A percentile compares a stretch with the other conserved stretches of the same genome.
phyloP scores from a whole-genome alignment of 2,797 vertebrate species.

The Hoplostethus atlanticus region DNA sequence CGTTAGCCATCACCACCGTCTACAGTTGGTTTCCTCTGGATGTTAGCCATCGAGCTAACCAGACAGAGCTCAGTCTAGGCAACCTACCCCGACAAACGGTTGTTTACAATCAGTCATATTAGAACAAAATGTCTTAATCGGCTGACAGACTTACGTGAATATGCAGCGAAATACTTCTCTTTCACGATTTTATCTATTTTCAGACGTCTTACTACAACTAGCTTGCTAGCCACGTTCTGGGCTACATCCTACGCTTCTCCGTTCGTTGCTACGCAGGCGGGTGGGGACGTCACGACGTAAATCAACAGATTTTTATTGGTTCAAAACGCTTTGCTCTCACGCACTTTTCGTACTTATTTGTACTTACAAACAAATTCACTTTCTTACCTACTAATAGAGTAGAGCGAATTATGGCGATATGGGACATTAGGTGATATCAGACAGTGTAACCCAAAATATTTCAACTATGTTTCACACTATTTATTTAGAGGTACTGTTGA shows the following conservation, averaged over 20 bases:
- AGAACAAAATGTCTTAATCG: background rate
- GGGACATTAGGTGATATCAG: no score
- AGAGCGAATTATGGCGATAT: no score
- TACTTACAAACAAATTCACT: background rate
- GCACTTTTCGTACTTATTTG: background rate
- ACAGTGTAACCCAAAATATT: no score
- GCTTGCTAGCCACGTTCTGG: constrained; percentile 75
- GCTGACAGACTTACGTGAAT: constrained; percentile 56
- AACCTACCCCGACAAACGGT: background rate
- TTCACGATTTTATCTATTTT: constrained; percentile 40
- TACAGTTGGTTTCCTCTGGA: constrained; percentile 51
- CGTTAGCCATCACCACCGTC: constrained; percentile 12
- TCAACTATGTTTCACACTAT: no score
- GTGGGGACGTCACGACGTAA: constrained; percentile 61
- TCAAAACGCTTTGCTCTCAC: background rate
- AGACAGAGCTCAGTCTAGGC: constrained; percentile 42
- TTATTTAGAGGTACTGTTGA: no score
- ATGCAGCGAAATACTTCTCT: constrained; percentile 29
- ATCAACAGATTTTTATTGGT: constrained; percentile 6
- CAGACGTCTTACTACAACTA: constrained; percentile 50
- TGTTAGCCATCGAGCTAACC: constrained; percentile 70
- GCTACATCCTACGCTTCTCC: constrained; percentile 73
- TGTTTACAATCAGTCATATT: background rate
- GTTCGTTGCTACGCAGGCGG: constrained; percentile 28
- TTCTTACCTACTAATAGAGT: no score